phyloP scores from a whole-genome alignment of 2,113 vertebrate species.

The Mesocricetus auratus region DNA sequence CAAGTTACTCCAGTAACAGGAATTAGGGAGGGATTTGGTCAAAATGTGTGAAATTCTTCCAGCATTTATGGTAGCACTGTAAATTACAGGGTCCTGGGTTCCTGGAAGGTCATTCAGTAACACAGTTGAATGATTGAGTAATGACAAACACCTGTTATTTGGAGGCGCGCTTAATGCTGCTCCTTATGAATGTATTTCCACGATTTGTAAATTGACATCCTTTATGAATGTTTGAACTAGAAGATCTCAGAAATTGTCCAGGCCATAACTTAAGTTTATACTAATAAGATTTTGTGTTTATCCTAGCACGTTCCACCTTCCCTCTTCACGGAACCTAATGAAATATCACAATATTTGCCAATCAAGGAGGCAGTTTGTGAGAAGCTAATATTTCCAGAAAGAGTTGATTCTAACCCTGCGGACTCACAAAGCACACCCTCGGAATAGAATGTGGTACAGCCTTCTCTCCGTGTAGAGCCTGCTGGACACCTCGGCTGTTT shows the following conservation, averaged over 20 bases:
- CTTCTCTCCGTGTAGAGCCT: conserved; percentile 68
- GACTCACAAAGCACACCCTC: conserved; percentile 72
- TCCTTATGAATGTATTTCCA: too few species aligned
- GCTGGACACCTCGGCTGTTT: conserved; percentile 72
- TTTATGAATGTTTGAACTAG: neutral
- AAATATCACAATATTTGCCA: conserved; percentile 94
- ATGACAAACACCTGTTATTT: neutral
- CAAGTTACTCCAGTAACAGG: neutral
- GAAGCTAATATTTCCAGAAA: conserved; percentile 93
- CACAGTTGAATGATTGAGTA: neutral
- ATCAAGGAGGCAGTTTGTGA: conserved; percentile 93
- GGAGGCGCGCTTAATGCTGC: neutral
- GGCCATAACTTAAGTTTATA: neutral
- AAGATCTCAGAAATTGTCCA: neutral
- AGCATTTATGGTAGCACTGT: neutral
- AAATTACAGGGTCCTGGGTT: neutral
- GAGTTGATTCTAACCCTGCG: conserved; percentile 76
- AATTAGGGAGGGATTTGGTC: neutral
- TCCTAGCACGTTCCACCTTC: conserved; percentile 92
- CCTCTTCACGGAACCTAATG: conserved; percentile 96
- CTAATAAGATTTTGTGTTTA: conserved; percentile 71
- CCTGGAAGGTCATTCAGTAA: neutral
- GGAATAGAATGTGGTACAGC: conserved; percentile 77
- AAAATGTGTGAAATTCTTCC: neutral
- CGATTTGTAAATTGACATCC: neutral